These are phyloP conservation scores for Muschampia plurimacula DNA, from an alignment of 2,888 invertebrate species.

Conservation along the genomic window DNA sequence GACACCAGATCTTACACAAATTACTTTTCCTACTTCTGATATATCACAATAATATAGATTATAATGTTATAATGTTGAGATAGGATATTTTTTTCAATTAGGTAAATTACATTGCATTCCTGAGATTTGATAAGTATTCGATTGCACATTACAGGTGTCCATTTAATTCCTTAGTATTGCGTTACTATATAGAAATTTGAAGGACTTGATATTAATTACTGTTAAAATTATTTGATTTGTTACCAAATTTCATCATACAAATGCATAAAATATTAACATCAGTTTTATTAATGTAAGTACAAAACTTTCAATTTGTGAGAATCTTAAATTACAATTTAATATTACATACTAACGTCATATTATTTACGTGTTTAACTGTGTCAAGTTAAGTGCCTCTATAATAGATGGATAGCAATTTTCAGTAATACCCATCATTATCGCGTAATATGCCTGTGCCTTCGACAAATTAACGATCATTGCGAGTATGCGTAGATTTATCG, in stretches of 20 bases:
- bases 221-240: not conserved
- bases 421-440: slow-evolving; percentile 26
- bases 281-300: not conserved
- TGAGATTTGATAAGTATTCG: too few species aligned
- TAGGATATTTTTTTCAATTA: too few species aligned
- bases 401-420: slow-evolving; percentile 22
- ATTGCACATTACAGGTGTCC: too few species aligned
- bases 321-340: not conserved
- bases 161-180: too few species aligned
- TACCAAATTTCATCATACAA: not conserved
- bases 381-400: slow-evolving; percentile 15
- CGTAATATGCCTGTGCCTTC: slow-evolving; percentile 41
- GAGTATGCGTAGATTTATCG: not conserved
- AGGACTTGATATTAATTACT: too few species aligned
- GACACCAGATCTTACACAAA: too few species aligned
- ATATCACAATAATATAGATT: too few species aligned
- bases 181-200: too few species aligned
- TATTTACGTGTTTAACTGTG: slow-evolving; percentile 11
- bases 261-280: not conserved
- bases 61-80: too few species aligned
- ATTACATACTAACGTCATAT: not conserved
- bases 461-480: slow-evolving; percentile 42
- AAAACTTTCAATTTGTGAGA: not conserved
- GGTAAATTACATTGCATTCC: too few species aligned
- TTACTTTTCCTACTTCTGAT: too few species aligned